Conservation (phyloP, 2,797 vertebrate genomes). For the Oophaga sylvatica region DNA sequence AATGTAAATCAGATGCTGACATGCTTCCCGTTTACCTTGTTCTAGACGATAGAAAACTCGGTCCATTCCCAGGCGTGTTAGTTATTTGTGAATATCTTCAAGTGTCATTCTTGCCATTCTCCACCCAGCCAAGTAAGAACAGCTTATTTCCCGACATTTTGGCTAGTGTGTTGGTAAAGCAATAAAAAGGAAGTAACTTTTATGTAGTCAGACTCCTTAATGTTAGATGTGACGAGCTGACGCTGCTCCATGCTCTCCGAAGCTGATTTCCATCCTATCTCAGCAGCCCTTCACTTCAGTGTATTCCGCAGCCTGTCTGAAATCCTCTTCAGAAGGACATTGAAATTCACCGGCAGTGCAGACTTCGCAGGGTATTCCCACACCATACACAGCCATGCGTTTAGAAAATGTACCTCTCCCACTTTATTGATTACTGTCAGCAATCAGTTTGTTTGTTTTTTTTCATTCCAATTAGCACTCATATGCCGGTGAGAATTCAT, state of each 20-base stretch:
- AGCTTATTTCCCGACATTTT: constrained; percentile 50
- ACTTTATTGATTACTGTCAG: constrained; percentile 58
- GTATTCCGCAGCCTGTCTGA: constrained; percentile 61
- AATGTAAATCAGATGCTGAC: neutral
- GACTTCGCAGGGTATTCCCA: constrained; percentile 59
- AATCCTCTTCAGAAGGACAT: constrained; percentile 59
- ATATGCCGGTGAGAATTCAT: constrained; percentile 39
- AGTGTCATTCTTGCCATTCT: constrained; percentile 51
- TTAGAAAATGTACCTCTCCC: constrained; percentile 49
- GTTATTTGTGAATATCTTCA: constrained; percentile 37
- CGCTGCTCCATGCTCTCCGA: constrained; percentile 44
- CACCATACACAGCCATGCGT: constrained; percentile 54
- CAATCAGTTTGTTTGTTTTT: constrained; percentile 41
- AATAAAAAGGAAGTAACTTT: constrained; percentile 60
- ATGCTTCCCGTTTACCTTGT: constrained; percentile 42
- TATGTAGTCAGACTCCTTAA: constrained; percentile 16
- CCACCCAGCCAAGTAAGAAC: constrained; percentile 10
- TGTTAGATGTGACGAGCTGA: constrained; percentile 54
- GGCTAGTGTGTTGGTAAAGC: constrained; percentile 27
- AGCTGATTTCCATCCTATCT: constrained; percentile 55
- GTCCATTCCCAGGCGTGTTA: constrained; percentile 52
- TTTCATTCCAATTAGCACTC: constrained; percentile 56
- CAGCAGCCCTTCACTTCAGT: constrained; percentile 55
- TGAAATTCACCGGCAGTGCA: constrained; percentile 59
- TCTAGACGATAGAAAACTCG: constrained; percentile 47